These are phyloP conservation scores for Andricus quercusramuli DNA, from an alignment of 2,888 invertebrate species.

Conservation along the genomic window DNA sequence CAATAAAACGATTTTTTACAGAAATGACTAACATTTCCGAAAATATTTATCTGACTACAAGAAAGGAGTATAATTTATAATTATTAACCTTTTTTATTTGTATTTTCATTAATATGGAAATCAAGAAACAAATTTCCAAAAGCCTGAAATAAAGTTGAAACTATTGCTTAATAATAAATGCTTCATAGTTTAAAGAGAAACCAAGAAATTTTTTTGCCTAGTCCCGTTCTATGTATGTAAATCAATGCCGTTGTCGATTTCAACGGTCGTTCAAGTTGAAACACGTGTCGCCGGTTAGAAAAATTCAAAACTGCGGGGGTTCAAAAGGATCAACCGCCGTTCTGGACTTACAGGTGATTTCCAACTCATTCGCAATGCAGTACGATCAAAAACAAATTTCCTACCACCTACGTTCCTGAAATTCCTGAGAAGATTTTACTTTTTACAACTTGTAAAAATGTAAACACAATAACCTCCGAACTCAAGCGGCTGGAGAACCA, in stretches of 20 bases:
- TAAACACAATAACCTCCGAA: neutral
- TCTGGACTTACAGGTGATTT: neutral
- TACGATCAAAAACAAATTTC: neutral
- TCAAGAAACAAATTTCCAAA: neutral
- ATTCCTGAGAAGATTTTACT: neutral
- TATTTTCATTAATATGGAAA: neutral
- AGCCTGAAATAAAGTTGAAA: neutral
- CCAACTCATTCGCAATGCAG: neutral
- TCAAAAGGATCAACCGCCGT: neutral
- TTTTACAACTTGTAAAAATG: neutral
- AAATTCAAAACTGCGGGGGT: neutral
- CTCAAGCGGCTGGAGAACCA: neutral
- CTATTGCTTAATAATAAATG: neutral
- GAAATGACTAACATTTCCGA: no score
- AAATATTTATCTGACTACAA: no score
- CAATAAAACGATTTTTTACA: no score
- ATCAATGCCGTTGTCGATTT: neutral
- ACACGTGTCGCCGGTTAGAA: neutral
- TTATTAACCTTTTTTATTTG: neutral
- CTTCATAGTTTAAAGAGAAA: neutral
- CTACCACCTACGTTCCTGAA: neutral
- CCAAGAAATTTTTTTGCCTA: neutral
- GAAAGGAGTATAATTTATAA: no score
- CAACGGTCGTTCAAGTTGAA: neutral
- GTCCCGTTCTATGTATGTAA: neutral